Evolutionary conservation across 2,888 invertebrate species (phyloP), one percentile per base, ranked within the genome.

Genomic region (Perithous albicinctus): DNA sequence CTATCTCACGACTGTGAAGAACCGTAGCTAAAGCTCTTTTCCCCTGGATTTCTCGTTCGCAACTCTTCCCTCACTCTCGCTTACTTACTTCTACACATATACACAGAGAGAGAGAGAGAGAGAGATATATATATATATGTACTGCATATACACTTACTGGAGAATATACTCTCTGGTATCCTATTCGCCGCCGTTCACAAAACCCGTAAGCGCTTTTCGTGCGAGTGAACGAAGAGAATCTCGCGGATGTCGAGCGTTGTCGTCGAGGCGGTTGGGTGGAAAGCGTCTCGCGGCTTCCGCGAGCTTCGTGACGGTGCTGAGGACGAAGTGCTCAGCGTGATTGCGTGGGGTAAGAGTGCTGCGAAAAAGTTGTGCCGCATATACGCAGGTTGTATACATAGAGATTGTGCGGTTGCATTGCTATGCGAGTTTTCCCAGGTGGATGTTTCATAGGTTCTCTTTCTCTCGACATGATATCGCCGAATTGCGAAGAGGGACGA

Each of bases 321-420:
- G 10, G 67, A 64, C 64, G 78, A 70, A 77, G 78, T 63, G 82
- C 82, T 82, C 82, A 82, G 82, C 75, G 70, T 82, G 82, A 82
- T 82, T 82, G 75, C 82, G 75, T 67, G 82, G 73, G 73, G 66
- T 66, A 66, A 75, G 59, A 75, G 75, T 48, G 70, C 59, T 72
- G 72, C 32, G 67, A 38, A 74, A 78, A 70, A 66, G 59, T 54
- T 67, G 35, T 43, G 20, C 43, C 64, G 43, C 26, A 35, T 48
- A 72, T 69, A 59, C 69, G 43, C n/a, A n/a, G n/a, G 46, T 41
- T 41, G 38, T 61, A 73, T 59, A 54, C 67, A 72, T 61, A 32
- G 35, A 74, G 73, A 81, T 74, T 78, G 67, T 38, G 63, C 61
- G 35, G 54, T 38, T 29, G 54, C 48, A 43, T 74, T 63, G 63